Evolutionary conservation across 2,113 vertebrate species (phyloP).

Genomic region (Ciconia boyciana): DNA sequence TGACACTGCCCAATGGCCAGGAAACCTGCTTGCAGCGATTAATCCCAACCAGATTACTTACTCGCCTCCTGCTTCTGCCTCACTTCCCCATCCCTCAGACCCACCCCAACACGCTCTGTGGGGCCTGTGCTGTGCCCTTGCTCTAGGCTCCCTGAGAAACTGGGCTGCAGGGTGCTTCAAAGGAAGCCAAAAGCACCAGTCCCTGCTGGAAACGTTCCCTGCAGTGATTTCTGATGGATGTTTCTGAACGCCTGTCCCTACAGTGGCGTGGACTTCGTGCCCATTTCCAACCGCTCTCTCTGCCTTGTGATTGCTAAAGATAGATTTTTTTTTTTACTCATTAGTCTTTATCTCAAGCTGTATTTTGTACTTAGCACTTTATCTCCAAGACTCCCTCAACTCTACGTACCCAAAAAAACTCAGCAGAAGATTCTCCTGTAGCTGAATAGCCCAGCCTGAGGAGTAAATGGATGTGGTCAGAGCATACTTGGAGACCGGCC

Average conservation of each 20-base stretch:
- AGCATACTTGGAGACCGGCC: neutral
- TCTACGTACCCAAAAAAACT: neutral
- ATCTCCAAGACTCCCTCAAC: neutral
- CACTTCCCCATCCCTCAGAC: neutral
- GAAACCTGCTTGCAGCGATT: neutral
- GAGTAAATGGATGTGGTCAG: neutral
- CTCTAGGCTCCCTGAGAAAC: neutral
- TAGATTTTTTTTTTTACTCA: neutral
- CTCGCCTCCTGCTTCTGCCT: neutral
- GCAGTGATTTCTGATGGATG: neutral
- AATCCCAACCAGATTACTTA: neutral
- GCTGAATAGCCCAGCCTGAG: neutral
- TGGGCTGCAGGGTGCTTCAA: neutral
- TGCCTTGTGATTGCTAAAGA: neutral
- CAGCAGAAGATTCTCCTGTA: neutral
- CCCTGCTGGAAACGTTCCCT: neutral
- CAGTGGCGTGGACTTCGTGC: rapidly evolving
- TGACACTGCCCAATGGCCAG: rapidly evolving
- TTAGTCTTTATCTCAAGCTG: neutral
- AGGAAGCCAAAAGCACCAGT: neutral
- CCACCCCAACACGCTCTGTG: rapidly evolving
- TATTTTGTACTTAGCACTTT: neutral
- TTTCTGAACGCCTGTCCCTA: neutral
- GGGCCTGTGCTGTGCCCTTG: neutral
- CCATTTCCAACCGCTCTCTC: neutral